Conservation (phyloP, 1,140 invertebrate genomes). For the Diploscapter pachys region DNA sequence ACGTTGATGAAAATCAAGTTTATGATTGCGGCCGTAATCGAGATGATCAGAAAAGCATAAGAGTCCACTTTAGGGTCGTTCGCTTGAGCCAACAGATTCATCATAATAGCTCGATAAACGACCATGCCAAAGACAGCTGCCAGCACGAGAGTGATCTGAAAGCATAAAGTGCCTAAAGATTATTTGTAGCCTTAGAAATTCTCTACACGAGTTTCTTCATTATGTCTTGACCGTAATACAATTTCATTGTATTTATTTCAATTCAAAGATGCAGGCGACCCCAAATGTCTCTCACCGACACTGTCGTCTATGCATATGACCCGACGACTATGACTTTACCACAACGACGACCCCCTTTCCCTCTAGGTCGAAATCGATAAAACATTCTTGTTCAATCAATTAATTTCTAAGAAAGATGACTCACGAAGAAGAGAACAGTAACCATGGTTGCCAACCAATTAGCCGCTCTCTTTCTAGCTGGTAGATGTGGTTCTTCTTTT, state of each 20-base stretch:
- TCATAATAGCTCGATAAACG: slow-evolving; percentile 50
- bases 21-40: slow-evolving; percentile 52
- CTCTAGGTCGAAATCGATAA: no score
- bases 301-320: no score
- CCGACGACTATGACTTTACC: no score
- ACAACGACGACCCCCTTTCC: no score
- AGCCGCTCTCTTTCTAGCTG: slow-evolving; percentile 15
- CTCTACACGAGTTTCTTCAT: no score
- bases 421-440: slow-evolving; percentile 57
- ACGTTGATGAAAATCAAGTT: slow-evolving; percentile 54
- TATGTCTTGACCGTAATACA: no score
- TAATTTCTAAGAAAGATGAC: slow-evolving; percentile 25
- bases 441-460: slow-evolving; percentile 40
- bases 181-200: background rate
- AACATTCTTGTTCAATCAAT: no score
- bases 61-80: slow-evolving; percentile 21
- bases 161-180: background rate
- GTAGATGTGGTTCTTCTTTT: slow-evolving; percentile 50
- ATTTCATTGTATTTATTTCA: no score
- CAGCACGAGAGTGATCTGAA: slow-evolving; percentile 46
- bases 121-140: slow-evolving; percentile 54
- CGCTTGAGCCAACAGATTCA: slow-evolving; percentile 33
- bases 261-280: no score
- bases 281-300: no score
- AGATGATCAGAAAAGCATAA: slow-evolving; percentile 48